Percentiles rank a stretch among this genome's conserved stretches.
These are phyloP conservation scores for Pseudococcus viburni DNA, from an alignment of 2,888 invertebrate genomes.

Conservation along the genomic window DNA sequence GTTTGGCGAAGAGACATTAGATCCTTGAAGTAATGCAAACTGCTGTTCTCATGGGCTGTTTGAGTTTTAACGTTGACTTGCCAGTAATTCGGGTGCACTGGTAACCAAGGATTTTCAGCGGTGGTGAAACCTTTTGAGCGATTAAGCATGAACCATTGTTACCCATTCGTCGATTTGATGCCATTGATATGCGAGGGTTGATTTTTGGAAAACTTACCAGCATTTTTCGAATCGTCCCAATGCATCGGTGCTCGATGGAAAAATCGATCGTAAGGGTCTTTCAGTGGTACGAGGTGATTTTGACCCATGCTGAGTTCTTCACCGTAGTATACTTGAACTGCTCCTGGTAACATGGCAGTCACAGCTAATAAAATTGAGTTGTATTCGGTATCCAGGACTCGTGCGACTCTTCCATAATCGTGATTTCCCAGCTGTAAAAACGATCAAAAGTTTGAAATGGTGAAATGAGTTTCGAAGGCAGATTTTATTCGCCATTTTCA, in stretches of 20 bases:
- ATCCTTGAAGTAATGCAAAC: conserved; percentile 68
- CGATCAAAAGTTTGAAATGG: background rate
- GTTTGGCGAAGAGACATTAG: conserved; percentile 70
- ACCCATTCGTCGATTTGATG: no score
- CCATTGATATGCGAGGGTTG: no score
- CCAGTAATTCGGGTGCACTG: conserved; percentile 76
- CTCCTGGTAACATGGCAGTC: background rate
- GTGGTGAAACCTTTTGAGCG: conserved; percentile 74
- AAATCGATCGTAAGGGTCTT: background rate
- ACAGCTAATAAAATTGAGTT: background rate
- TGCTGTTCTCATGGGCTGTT: conserved; percentile 59
- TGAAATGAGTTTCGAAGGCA: background rate
- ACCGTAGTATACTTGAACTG: background rate
- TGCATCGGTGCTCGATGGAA: background rate
- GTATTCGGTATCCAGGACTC: background rate
- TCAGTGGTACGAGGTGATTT: background rate
- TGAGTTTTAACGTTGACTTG: conserved; percentile 70
- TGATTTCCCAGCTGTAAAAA: background rate
- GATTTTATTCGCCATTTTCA: background rate
- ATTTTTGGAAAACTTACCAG: background rate
- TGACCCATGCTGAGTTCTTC: background rate
- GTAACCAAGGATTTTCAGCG: conserved; percentile 77
- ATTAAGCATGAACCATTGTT: no score
- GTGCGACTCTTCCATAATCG: background rate
- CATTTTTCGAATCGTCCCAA: background rate